These are phyloP conservation scores for Scaptomyza montana DNA, from an alignment of 1,140 invertebrate genomes.

Conservation along the genomic window DNA sequence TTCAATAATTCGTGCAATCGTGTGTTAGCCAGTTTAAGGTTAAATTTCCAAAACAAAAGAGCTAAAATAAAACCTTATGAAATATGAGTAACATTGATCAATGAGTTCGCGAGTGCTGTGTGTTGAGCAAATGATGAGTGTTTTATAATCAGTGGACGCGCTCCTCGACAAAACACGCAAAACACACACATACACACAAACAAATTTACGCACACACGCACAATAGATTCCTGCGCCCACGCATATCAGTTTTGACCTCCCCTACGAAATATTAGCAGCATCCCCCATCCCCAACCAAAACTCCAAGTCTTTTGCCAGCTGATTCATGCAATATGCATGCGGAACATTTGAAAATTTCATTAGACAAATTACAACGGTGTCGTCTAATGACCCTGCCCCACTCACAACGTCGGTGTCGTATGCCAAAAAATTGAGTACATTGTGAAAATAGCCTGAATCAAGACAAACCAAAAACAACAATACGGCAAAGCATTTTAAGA, in stretches of 20 bases:
- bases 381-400: conserved; percentile 79
- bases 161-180: conserved; percentile 18
- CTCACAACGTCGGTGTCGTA: conserved; percentile 44
- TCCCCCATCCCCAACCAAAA: conserved; percentile 11
- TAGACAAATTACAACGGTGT: conserved; percentile 51
- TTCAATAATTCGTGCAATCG: conserved; percentile 65
- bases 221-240: conserved; percentile 41
- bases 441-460: conserved; percentile 59
- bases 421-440: conserved; percentile 59
- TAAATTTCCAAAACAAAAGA: conserved; percentile 46
- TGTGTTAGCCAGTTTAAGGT: conserved; percentile 46
- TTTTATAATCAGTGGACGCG: conserved; percentile 69
- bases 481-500: conserved; percentile 52
- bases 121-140: conserved; percentile 53
- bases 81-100: conserved; percentile 53
- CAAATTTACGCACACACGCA: conserved; percentile 40
- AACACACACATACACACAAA: conserved; percentile 19
- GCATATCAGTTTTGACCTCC: conserved; percentile 68
- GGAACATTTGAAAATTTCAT: conserved; percentile 49
- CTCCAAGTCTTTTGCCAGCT: conserved; percentile 44
- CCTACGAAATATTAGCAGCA: conserved; percentile 52
- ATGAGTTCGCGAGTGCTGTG: conserved; percentile 41
- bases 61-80: conserved; percentile 56
- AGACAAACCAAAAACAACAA: conserved; percentile 27
- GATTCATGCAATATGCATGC: conserved; percentile 58